Evolutionary conservation across 2,888 invertebrate species (phyloP), one percentile per base, ranked within the genome.

Genomic region (Trachelus iudaicus): DNA sequence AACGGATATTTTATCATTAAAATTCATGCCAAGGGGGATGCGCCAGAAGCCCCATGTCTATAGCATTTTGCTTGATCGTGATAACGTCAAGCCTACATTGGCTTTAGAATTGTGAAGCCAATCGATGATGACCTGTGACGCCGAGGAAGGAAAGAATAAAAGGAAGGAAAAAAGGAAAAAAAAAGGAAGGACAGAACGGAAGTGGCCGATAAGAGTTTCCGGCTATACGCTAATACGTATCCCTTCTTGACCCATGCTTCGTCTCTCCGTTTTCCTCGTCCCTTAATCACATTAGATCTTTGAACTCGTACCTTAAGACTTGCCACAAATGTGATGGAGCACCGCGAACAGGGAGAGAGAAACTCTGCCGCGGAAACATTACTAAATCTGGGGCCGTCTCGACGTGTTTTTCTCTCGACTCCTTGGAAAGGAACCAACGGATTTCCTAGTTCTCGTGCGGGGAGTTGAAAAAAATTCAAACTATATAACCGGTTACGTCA

Each of bases 11-110:
- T 84, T 85, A 85, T 83, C 83, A 81, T 79, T 6, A 15, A 81
- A 84, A 85, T 85, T 85, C 84, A 84, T 85, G 85, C 85, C 85
- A 85, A 85, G 85, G 81, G 81, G 80, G 82, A 81, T 81, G 82
- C 73, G 9, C 56, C 9, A 56, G 56, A 56, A 56, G 56, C 56
- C 2, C 23, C 9, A 23, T 23, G 56, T 56, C 56, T 23, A 23
- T 56, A 56, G 56, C 56, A 9, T 56, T 56, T 56, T 9, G 23
- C 23, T 56, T 9, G 81, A 85, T 83, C 86, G 84, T 79, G 85
- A 86, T 85, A 85, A 84, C 69, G 81, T 82, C 83, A 80, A 82
- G 56, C 56, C 34, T 35, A 35, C 34, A 34, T 15, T 30, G 31
- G 30, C 69, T 76, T 76, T 76, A 34, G 69, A 35, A n/a, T 34